Percentiles rank a stretch among this genome's conserved stretches.
phyloP scores from a whole-genome alignment of 2,888 invertebrate species.

The Blastobasis lacticolella region DNA sequence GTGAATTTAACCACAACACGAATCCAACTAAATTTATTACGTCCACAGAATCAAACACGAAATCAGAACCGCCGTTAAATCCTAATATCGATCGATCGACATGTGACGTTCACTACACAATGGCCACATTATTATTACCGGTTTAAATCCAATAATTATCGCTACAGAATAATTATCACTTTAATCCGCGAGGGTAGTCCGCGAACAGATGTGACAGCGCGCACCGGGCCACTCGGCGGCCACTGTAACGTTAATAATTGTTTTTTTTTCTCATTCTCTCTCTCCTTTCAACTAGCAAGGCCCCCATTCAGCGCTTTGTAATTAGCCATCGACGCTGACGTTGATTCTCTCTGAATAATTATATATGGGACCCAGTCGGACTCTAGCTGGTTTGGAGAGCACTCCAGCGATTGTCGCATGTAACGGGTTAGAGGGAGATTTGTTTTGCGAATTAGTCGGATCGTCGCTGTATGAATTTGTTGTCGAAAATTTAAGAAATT shows the following conservation, averaged over 20 bases:
- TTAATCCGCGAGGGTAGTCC: conserved; percentile 56
- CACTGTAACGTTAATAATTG: conserved; percentile 72
- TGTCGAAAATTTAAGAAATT: too few relatives aligned
- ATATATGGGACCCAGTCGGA: conserved; percentile 41
- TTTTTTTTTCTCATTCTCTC: conserved; percentile 33
- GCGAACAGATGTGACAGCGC: conserved; percentile 62
- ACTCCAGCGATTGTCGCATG: conserved; percentile 23
- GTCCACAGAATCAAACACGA: background rate
- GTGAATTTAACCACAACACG: too few relatives aligned
- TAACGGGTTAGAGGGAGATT: background rate
- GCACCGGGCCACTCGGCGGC: conserved; percentile 66
- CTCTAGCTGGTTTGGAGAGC: conserved; percentile 24
- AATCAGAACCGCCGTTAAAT: background rate
- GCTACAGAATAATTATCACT: conserved; percentile 67
- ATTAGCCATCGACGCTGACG: conserved; percentile 60
- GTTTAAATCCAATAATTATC: conserved; percentile 69
- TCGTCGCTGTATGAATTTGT: background rate
- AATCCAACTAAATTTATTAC: background rate
- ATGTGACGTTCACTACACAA: conserved; percentile 18
- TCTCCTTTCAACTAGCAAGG: conserved; percentile 56
- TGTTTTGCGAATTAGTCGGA: background rate
- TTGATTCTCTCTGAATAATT: conserved; percentile 62
- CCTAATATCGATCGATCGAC: conserved; percentile 12
- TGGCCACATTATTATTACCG: conserved; percentile 30
- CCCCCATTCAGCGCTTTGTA: conserved; percentile 66